A percentile compares a stretch with the other conserved stretches of the same genome.
Conservation (phyloP, 2,888 invertebrate genomes). For the Coenonympha glycerion region DNA sequence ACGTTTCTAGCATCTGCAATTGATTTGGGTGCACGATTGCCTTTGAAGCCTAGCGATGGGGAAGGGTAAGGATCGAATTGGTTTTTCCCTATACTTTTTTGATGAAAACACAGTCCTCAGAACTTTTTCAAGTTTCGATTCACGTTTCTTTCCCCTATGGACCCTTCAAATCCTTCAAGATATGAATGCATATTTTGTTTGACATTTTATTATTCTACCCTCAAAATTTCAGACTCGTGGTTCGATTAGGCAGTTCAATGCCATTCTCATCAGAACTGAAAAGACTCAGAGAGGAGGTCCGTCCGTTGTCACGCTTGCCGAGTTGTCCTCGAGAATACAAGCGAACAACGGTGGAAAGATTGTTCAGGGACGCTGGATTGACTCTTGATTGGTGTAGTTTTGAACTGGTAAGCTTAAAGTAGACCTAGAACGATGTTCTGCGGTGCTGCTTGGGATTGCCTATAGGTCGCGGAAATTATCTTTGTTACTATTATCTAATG, state of each 20-base stretch:
- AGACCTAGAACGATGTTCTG: too few relatives aligned
- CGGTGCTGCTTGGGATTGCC: too few relatives aligned
- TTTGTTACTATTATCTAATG: too few relatives aligned
- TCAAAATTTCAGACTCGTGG: constrained; percentile 81
- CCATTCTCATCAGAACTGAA: constrained; percentile 83
- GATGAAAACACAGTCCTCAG: too few relatives aligned
- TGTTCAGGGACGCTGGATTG: constrained; percentile 86
- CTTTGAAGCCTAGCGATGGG: constrained; percentile 87
- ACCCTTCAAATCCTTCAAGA: too few relatives aligned
- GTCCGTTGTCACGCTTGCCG: constrained; percentile 84
- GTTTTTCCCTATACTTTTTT: too few relatives aligned
- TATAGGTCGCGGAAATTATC: too few relatives aligned
- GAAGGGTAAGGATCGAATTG: constrained; percentile 80
- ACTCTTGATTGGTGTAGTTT: constrained; percentile 93
- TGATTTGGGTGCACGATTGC: constrained; percentile 87
- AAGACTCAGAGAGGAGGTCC: constrained; percentile 85
- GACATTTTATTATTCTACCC: too few relatives aligned
- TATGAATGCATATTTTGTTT: not conserved
- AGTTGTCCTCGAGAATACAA: constrained; percentile 89
- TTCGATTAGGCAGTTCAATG: constrained; percentile 85
- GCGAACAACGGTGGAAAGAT: constrained; percentile 87
- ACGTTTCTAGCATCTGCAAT: constrained; percentile 91
- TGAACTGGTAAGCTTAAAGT: constrained; percentile 79
- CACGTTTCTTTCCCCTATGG: too few relatives aligned
- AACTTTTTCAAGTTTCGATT: not conserved